Conservation (phyloP, 1,140 invertebrate genomes). For the Gonioctena quinquepunctata region DNA sequence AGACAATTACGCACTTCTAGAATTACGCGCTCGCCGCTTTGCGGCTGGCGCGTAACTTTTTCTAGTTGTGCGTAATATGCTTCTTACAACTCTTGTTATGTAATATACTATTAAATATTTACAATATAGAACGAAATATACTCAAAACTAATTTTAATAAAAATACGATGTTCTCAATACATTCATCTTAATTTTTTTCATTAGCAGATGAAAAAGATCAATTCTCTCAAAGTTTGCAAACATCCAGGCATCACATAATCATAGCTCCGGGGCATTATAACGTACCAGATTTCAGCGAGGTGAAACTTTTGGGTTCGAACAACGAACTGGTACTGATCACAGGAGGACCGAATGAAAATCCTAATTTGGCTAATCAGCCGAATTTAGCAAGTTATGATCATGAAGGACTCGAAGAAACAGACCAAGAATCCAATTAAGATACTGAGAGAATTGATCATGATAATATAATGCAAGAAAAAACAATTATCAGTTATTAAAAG, state of each 20-base stretch:
- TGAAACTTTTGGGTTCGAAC: conserved; percentile 33
- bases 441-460: neutral
- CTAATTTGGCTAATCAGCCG: neutral
- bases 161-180: no score
- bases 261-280: conserved; percentile 77
- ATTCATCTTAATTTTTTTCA: no score
- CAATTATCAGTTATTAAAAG: neutral
- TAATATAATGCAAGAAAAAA: neutral
- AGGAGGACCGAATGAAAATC: conserved; percentile 9
- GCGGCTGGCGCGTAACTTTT: no score
- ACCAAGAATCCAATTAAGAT: neutral
- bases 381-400: no score
- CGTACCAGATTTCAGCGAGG: conserved; percentile 66
- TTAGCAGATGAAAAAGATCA: neutral
- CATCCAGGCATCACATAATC: conserved; percentile 35
- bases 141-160: no score
- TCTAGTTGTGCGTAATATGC: no score
- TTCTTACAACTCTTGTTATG: no score
- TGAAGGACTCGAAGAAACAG: neutral
- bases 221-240: conserved; percentile 44
- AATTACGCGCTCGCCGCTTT: no score
- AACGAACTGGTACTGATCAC: conserved; percentile 35
- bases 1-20: no score
- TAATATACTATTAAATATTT: no score
- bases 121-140: no score